Evolutionary conservation across 2,888 invertebrate genomes (phyloP), one percentile per base, ranked within the genome.

Genomic region (Andrena bicolor): DNA sequence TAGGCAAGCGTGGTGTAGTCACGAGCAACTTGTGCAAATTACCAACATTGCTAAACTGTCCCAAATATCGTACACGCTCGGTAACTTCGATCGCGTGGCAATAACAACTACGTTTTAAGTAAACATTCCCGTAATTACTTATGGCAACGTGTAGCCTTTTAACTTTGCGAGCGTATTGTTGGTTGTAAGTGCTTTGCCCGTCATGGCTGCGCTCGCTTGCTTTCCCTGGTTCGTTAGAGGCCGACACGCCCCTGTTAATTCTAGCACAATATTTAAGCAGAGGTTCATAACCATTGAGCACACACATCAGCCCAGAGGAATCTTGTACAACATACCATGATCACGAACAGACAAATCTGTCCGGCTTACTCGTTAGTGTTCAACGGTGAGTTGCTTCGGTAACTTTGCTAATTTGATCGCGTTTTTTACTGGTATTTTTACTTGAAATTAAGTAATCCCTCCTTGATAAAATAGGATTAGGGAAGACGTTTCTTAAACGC

Each of bases 201-300:
- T 66, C 60, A 58, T 20, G 74, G 68, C 70, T 41, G 72, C 58
- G 70, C 77, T 79, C 73, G 80, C 83, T 85, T 76, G 88, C 87
- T 84, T 85, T 86, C 82, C 79, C 84, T 84, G 87, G 85, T 87
- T 90, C 87, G 85, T 85, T 86, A 82, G 75, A 85, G 78, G 84
- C 72, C 82, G 87, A 81, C 89, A 87, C 86, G 86, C 85, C 84
- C 83, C 84, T 88, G 82, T 88, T 89, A 87, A 89, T 87, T 83
- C 84, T 80, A 70, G 79, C 82, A 88, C 83, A 88, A 91, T 90
- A 89, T 90, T 91, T 87, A 88, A 88, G 82, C 86, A 77, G 61
- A 73, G 80, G 64, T 75, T 79, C 78, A 76, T 73, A 76, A 81
- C 71, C 79, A 76, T 81, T 76, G 76, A 79, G 51, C 65, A 63